These are phyloP conservation scores for Gymnoscopelus braueri DNA, from an alignment of 2,797 vertebrate species.

Conservation along the genomic window DNA sequence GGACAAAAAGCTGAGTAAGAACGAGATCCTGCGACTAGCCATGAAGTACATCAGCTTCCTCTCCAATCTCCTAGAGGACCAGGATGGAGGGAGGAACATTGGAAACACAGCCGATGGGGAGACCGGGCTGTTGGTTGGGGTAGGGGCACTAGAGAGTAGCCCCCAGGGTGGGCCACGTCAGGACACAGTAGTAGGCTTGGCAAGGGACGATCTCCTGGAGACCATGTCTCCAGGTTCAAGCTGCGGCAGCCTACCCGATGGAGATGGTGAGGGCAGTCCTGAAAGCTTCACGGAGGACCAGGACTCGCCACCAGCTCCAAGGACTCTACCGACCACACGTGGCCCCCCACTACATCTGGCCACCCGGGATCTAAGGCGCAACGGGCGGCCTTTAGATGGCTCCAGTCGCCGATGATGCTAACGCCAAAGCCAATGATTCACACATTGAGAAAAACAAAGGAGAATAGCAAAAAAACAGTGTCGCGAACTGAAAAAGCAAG, in stretches of 20 bases:
- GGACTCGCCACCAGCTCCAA: conserved; percentile 79
- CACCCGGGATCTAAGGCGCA: conserved; percentile 78
- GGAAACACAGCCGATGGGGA: conserved; percentile 69
- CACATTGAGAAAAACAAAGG: conserved; percentile 26
- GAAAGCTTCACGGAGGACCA: conserved; percentile 94
- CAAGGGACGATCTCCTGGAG: conserved; percentile 91
- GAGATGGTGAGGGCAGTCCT: conserved; percentile 89
- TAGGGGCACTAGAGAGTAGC: conserved; percentile 88
- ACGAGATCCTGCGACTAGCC: conserved; percentile 78
- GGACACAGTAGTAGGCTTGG: conserved; percentile 75
- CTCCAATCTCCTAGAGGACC: conserved; percentile 79
- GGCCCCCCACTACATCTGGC: conserved; percentile 84
- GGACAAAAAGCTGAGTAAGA: conserved; percentile 81
- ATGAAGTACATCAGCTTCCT: conserved; percentile 83
- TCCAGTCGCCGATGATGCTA: conserved; percentile 74
- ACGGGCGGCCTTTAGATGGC: conserved; percentile 72
- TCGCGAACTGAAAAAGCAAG: conserved; percentile 29
- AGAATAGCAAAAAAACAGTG: conserved; percentile 36
- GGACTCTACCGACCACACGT: conserved; percentile 80
- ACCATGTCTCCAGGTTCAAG: conserved; percentile 93
- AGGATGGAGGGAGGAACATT: conserved; percentile 74
- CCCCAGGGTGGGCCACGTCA: conserved; percentile 72
- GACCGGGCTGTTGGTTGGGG: conserved; percentile 85
- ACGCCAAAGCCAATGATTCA: conserved; percentile 18
- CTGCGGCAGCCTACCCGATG: conserved; percentile 92